Evolutionary conservation across 2,888 invertebrate species (phyloP).

Genomic region (Drosophila colorata): DNA sequence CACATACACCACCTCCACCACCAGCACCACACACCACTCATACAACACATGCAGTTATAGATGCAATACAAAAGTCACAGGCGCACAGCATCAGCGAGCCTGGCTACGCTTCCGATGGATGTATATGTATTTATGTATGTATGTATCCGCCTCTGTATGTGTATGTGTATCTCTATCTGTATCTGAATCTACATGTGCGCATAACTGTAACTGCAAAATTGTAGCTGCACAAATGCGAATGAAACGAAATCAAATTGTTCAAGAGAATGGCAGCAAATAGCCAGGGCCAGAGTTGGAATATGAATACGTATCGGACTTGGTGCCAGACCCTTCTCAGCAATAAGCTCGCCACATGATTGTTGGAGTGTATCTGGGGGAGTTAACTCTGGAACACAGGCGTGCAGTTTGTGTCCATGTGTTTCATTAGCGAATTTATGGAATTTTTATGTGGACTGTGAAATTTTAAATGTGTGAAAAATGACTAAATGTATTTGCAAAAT

Average conservation of each 20-base stretch:
- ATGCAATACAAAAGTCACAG: conserved; percentile 36
- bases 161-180: conserved; percentile 15
- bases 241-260: conserved; percentile 59
- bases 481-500: conserved; percentile 36
- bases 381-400: conserved; percentile 5
- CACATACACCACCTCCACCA: conserved; percentile 6
- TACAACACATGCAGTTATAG: conserved; percentile 5
- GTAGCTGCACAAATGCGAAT: conserved; percentile 44
- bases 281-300: conserved; percentile 8
- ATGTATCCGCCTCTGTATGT: no score
- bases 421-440: conserved; percentile 78
- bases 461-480: conserved; percentile 56
- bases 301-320: conserved; percentile 19
- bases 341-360: conserved; percentile 7
- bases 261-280: conserved; percentile 20
- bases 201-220: conserved; percentile 38
- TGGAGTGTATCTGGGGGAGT: conserved; percentile 10
- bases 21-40: conserved; percentile 17
- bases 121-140: conserved; percentile 13
- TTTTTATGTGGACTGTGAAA: conserved; percentile 60
- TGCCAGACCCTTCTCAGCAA: conserved; percentile 6
- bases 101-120: conserved; percentile 10
- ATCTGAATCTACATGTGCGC: conserved; percentile 14
- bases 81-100: conserved; percentile 25
- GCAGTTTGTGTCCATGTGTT: conserved; percentile 53